Evolutionary conservation across 2,113 vertebrate species (phyloP), one percentile per base, ranked within the genome.

Genomic region (Toxotes chatareus): DNA sequence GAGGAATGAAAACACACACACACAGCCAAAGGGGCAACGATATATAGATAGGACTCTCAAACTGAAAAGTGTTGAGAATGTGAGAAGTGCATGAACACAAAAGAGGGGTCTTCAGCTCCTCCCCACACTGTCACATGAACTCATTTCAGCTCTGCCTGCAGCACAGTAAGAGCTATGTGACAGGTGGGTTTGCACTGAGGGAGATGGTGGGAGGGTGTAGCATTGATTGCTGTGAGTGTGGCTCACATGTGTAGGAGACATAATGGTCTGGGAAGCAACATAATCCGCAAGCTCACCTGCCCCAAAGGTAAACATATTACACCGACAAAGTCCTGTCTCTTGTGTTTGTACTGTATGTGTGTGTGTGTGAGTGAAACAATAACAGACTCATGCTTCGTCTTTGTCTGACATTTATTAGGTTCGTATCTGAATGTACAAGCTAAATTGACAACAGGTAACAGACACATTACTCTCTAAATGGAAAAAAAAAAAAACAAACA

Each of bases 351-450:
- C 14, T 34, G 31, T 34, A 7, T 40, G 44, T 46, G 44, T 46
- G 44, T n/a, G 51, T n/a, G 36, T 63, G 32, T 64, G 23, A 4
- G 27, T 7, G 44, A 80, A 9, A 78, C 34, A 86, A 74, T 83
- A 23, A 73, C 44, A 86, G 79, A 64, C 80, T 53, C 53, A 34
- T 64, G 82, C 63, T 55, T 83, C 49, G 69, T 84, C 38, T 85
- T 86, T 63, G 56, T 90, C 65, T 76, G 83, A 94, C 93, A 93
- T 95, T 95, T 94, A 95, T 95, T 94, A 78, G 79, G 86, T 92
- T 92, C 76, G 90, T 93, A 92, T 91, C 66, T 93, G 89, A 94
- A 93, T 94, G 85, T 93, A 94, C 93, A 92, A 87, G 88, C 89
- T 89, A 93, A 91, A 86, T 80, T 85, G 90, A 95, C 93, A 86